These are phyloP conservation scores for Rattus rattus DNA, from an alignment of 2,113 vertebrate species.

Conservation along the genomic window DNA sequence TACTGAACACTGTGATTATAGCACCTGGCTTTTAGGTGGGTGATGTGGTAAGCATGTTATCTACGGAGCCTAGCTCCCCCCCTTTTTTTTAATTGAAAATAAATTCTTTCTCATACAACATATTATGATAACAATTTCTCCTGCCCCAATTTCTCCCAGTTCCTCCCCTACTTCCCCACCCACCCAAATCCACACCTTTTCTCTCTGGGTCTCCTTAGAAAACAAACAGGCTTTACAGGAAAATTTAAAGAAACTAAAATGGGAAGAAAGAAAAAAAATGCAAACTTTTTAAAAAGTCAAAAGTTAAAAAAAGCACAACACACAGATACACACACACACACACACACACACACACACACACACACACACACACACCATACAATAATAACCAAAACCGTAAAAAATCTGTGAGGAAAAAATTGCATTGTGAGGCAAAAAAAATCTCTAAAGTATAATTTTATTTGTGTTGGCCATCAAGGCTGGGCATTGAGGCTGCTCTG, in stretches of 20 bases:
- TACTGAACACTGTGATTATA: not conserved
- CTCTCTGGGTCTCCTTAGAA: not conserved
- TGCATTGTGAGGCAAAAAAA: not conserved
- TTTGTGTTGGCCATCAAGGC: not conserved
- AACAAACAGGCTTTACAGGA: not conserved
- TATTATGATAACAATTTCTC: not conserved
- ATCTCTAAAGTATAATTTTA: not conserved
- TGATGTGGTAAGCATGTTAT: not conserved
- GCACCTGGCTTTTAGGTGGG: not conserved
- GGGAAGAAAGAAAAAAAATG: not conserved
- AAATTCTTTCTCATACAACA: not conserved
- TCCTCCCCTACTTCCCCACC: not conserved
- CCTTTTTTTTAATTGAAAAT: conserved; percentile 6
- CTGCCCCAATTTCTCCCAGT: not conserved
- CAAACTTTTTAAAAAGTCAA: not conserved
- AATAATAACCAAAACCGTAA: not conserved
- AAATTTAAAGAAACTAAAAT: not conserved
- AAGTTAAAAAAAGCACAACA: not conserved
- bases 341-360: not conserved
- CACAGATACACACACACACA: not conserved
- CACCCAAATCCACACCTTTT: not conserved
- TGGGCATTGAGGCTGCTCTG: not conserved
- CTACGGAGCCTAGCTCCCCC: not conserved
- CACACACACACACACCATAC: not conserved
- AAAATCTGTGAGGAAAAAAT: not conserved